Base-by-base conservation (phyloP, 2,113 vertebrate species). In the Pseudopipra pipra region DNA sequence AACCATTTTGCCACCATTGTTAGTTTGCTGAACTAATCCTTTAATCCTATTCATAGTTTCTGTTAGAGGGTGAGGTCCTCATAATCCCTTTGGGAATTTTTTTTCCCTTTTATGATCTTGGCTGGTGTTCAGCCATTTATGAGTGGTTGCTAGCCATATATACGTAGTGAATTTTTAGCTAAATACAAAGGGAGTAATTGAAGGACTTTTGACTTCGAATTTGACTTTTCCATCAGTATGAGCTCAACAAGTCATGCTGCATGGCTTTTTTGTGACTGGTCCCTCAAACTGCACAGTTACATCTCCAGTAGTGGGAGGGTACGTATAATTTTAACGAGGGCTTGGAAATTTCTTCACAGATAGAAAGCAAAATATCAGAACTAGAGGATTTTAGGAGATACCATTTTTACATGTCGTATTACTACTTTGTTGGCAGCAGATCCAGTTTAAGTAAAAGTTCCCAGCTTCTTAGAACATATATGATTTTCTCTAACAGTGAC, bases 201-300 rank as follows among this genome's bases (percentile, higher is more conserved):
- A 73, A 76, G n/a, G 31, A 49, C 35, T 61, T 85, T 30, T 65
- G 46, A n/a, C 37, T 88, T 86, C 12, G 22, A 61, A 65, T 85
- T 66, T 81, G 49, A 6, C 18, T 89, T 73, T 77, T 71, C 62
- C 56, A 3, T 28, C 44, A 12, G 25, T 27, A 28, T 18, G 39
- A 82, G 33, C 18, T 56, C 30, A 59, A 18, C 5, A 73, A 54
- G 24, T 37, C 1, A 3, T 49, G 47, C 27, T 65, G 14, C 20
- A 5, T 56, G 67, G 17, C 24, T 85, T 65, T 2, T 2, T 51
- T 78, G 37, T 67, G 27, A 12, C 19, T 37, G 7, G 5, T 78
- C 47, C 52, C 23, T 5, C 55, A 71, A 67, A n/a, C 8, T 3
- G 5, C 11, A 11, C 0, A 0, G 1, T 68, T 31, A 22, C 6